Base-by-base conservation (phyloP, 2,888 invertebrate species). In the Physocephala rufipes region DNA sequence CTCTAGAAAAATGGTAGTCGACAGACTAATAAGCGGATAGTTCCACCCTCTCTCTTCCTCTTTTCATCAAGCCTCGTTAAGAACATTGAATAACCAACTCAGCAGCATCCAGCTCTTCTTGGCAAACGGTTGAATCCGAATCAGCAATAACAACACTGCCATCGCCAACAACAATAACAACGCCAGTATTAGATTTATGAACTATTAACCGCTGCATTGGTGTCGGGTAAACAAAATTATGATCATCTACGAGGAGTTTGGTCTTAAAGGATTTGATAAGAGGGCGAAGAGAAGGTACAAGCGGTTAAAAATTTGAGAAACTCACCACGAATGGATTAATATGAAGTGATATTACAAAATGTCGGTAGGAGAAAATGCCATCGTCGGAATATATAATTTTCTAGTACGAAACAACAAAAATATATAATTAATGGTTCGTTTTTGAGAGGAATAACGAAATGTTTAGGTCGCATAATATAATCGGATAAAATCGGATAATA, bases 221-320 rank as follows among this genome's bases (percentile, higher is more conserved):
- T 67, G 67, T 67, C 59, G 67, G 21, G 59, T 47, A 61, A 67
- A 67, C 59, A 67, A 30, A 47, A 67, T 67, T 67, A 67, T 45
- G 67, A 26, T 21, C 67, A 30, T 51, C 65, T 30, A 30, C 51
- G 13, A 36, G 21, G 62, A n/a, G 47, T 21, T 9, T 66, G 66
- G 19, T 30, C 53, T 24, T 3, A n/a, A 53, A 53, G 36, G 36
- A 36, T 36, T 36, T 36, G 36, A 9, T 36, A 9, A 36, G 9
- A 36, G 36, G 36, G 36, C 4, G 36, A 36, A 9, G 5, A 36
- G 4, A 4, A 36, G 9, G 36, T 36, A 9, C 36, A 4, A 21
- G 49, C 24, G 12, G 53, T 24, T 53, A 21, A 21, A 43, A 30
- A 21, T 53, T 43, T n/a, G 9, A 9, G 53, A 53, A 53, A 30